A percentile compares a stretch with the other conserved stretches of the same genome.
These are phyloP conservation scores for Nineta flava DNA, from an alignment of 2,888 invertebrate species.

Conservation along the genomic window DNA sequence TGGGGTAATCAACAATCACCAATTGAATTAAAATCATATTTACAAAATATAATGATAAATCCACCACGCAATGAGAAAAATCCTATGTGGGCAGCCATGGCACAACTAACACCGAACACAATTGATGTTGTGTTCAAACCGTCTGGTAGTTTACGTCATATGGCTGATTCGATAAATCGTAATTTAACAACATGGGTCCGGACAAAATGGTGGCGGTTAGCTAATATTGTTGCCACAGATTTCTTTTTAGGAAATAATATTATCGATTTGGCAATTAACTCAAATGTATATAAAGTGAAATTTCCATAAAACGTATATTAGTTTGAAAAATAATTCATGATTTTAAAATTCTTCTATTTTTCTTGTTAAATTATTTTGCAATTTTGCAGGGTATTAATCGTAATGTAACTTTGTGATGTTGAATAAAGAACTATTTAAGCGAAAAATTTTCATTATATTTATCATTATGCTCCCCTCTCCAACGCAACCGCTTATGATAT, in stretches of 20 bases:
- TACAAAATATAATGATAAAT: constrained; percentile 25
- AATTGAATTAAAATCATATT: constrained; percentile 32
- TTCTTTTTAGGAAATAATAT: constrained; percentile 57
- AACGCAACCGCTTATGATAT: no score
- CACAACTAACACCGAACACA: constrained; percentile 52
- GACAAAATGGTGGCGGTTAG: constrained; percentile 46
- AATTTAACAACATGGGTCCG: constrained; percentile 51
- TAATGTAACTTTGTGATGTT: no score
- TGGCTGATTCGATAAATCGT: constrained; percentile 51
- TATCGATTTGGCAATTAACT: constrained; percentile 44
- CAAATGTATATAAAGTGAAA: constrained; percentile 20
- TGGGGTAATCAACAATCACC: constrained; percentile 49
- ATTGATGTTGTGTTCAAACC: constrained; percentile 42
- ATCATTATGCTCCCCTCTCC: no score
- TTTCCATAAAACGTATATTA: neutral
- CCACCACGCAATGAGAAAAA: constrained; percentile 27
- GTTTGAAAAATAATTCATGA: no score
- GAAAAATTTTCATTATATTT: no score
- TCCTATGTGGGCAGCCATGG: constrained; percentile 51
- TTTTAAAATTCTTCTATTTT: no score
- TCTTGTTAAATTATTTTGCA: no score
- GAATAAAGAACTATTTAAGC: no score
- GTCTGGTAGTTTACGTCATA: constrained; percentile 41
- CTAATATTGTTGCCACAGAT: constrained; percentile 58
- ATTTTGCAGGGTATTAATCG: no score